Conservation (phyloP, 2,797 vertebrate genomes). For the Sebastes cheni region DNA sequence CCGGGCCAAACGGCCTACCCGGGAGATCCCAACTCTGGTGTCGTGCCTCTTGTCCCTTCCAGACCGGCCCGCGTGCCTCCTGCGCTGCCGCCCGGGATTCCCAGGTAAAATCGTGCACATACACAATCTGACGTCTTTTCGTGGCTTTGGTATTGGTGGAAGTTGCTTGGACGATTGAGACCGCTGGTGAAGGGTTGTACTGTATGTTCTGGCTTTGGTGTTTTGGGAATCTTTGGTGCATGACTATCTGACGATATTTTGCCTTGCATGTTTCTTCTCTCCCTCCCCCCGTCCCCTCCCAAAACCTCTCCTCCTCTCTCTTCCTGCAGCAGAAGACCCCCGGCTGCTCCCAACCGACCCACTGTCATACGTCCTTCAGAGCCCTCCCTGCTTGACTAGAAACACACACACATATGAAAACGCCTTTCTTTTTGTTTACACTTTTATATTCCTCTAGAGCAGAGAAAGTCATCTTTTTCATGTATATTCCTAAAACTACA, state of each 20-base stretch:
- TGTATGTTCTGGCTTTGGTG: constrained; percentile 40
- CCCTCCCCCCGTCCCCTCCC: neutral
- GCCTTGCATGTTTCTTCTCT: constrained; percentile 55
- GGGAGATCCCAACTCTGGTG: constrained; percentile 76
- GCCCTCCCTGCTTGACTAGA: constrained; percentile 92
- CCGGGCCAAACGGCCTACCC: constrained; percentile 71
- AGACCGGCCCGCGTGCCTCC: constrained; percentile 90
- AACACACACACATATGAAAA: constrained; percentile 13
- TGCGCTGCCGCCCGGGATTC: constrained; percentile 82
- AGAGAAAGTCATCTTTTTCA: constrained; percentile 24
- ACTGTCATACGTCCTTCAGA: constrained; percentile 92
- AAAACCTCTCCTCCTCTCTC: constrained; percentile 47
- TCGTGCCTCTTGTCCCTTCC: constrained; percentile 85
- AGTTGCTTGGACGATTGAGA: neutral
- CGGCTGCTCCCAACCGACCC: constrained; percentile 90
- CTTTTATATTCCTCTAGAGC: constrained; percentile 48
- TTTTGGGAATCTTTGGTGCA: constrained; percentile 54
- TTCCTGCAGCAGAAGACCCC: constrained; percentile 91
- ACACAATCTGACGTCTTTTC: neutral
- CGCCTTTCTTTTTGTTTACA: constrained; percentile 56
- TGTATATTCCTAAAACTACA: constrained; percentile 37
- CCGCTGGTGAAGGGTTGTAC: constrained; percentile 25
- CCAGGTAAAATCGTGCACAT: constrained; percentile 83
- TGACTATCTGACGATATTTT: constrained; percentile 61
- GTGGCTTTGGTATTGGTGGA: constrained; percentile 2